Percentiles rank a stretch among this genome's conserved stretches.
Conservation (phyloP, 2,113 vertebrate genomes). For the Vulpes lagopus region DNA sequence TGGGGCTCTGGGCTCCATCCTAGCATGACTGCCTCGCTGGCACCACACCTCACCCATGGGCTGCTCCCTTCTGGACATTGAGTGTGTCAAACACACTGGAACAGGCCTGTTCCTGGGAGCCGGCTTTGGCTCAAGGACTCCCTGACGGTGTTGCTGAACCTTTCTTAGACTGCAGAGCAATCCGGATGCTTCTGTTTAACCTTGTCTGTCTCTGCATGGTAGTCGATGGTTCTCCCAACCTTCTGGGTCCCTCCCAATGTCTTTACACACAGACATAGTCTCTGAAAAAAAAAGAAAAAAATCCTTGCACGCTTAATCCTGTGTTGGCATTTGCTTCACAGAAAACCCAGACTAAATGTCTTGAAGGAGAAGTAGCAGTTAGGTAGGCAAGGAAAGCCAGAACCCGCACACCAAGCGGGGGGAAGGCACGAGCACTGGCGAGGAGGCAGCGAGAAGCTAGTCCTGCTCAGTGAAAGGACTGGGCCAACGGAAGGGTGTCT, state of each 20-base stretch:
- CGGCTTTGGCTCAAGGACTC: not conserved
- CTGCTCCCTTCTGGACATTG: not conserved
- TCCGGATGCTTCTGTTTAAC: not conserved
- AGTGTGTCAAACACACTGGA: not conserved
- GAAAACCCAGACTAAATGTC: not conserved
- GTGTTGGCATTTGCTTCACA: not conserved
- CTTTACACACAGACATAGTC: not conserved
- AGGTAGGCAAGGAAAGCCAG: not conserved
- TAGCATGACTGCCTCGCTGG: not conserved
- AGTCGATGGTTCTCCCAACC: not conserved
- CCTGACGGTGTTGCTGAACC: not conserved
- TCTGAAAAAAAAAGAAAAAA: not conserved
- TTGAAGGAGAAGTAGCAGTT: not conserved
- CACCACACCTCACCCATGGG: fast-evolving
- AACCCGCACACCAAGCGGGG: not conserved
- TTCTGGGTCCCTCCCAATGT: not conserved
- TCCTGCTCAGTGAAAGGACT: not conserved
- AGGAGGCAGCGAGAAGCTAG: not conserved
- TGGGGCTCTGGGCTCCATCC: not conserved
- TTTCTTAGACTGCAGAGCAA: not conserved
- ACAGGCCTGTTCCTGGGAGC: not conserved
- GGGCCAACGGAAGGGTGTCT: too few species aligned
- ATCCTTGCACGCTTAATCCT: not conserved
- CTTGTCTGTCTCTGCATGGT: not conserved
- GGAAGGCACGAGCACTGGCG: too few species aligned